Percentiles rank a stretch among this genome's conserved stretches.
Conservation (phyloP, 2,888 invertebrate genomes). For the Nemoura dubitans region DNA sequence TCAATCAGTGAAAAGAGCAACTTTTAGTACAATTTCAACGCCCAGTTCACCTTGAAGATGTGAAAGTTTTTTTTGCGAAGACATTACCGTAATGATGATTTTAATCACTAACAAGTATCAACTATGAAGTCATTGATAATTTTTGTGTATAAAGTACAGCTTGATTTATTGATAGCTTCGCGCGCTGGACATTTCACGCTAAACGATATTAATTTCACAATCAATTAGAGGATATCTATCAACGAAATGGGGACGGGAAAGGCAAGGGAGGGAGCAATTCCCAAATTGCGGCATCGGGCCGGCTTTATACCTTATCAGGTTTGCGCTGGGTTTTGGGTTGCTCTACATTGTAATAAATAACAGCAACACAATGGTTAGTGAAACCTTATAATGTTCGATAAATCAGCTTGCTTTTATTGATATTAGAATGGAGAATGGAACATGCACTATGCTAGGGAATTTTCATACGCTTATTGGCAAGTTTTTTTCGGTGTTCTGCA, state of each 20-base stretch:
- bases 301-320: not conserved
- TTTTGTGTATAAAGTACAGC: not conserved
- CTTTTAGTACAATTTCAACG: not conserved
- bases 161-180: not conserved
- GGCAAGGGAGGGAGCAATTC: not conserved
- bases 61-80: not conserved
- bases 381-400: not conserved
- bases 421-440: not conserved
- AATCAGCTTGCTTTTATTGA: not conserved
- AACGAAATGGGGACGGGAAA: not conserved
- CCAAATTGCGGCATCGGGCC: not conserved
- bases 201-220: not conserved
- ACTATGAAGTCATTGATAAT: not conserved
- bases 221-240: not conserved
- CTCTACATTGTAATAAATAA: not conserved
- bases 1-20: not conserved
- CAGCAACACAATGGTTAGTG: not conserved
- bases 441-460: not conserved
- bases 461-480: not conserved
- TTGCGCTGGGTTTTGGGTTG: not conserved
- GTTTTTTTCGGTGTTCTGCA: not conserved
- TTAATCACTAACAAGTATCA: not conserved
- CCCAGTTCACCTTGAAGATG: not conserved
- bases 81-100: not conserved
- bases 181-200: not conserved